Percentiles rank a stretch among this genome's conserved stretches.
phyloP scores from a whole-genome alignment of 2,888 invertebrate genomes.

The Hirtodrosophila cameraria region DNA sequence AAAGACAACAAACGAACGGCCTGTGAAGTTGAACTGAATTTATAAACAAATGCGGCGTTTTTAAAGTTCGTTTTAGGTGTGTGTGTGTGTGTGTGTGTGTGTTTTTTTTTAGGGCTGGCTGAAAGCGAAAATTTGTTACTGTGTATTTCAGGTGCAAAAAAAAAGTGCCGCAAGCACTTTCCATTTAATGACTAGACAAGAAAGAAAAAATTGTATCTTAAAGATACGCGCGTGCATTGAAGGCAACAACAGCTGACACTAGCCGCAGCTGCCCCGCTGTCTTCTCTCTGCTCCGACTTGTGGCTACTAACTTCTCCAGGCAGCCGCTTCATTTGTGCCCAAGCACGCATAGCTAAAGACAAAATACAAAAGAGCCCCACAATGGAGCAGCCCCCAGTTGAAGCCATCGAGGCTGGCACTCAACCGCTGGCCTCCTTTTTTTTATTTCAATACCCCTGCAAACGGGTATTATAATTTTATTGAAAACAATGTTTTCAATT shows the following conservation, averaged over 20 bases:
- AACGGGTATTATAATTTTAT: no score
- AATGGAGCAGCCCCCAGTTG: conserved; percentile 40
- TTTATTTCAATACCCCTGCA: not conserved
- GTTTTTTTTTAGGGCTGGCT: not conserved
- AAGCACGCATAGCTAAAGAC: conserved; percentile 80
- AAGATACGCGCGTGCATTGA: conserved; percentile 61
- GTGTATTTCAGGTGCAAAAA: conserved; percentile 60
- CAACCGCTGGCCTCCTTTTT: conserved; percentile 71
- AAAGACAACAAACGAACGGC: conserved; percentile 25
- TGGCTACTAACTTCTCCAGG: conserved; percentile 21
- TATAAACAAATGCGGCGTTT: conserved; percentile 63
- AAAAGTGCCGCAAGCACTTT: conserved; percentile 63
- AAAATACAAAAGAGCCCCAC: conserved; percentile 56
- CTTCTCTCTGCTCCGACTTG: not conserved
- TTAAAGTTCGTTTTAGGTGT: conserved; percentile 34
- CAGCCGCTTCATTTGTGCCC: conserved; percentile 78
- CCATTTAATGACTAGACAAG: conserved; percentile 63
- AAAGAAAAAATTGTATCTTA: conserved; percentile 57
- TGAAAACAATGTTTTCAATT: no score
- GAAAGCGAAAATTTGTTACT: conserved; percentile 49
- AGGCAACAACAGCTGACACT: conserved; percentile 73
- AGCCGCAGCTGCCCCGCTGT: conserved; percentile 10
- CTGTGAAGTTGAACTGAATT: conserved; percentile 52
- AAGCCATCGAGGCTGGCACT: conserved; percentile 53
- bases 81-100: not conserved